Evolutionary conservation across 2,797 vertebrate genomes (phyloP).

Genomic region (Kryptolebias ocellatus): DNA sequence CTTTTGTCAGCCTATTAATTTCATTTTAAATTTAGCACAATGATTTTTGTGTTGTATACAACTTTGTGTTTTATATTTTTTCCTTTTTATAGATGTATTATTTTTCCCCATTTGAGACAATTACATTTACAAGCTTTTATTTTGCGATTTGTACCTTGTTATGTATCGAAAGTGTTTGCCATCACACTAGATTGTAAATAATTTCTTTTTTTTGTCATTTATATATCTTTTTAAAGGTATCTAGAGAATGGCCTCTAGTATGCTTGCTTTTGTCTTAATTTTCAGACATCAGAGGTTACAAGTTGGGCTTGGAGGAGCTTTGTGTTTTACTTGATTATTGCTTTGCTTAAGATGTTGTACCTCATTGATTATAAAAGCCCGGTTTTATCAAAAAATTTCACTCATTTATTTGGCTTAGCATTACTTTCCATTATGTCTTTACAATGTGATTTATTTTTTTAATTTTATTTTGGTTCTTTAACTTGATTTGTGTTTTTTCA

Average conservation of each 20-base stretch:
- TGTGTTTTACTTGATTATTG: conserved; percentile 6
- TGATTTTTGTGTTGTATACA: background rate
- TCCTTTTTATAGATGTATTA: background rate
- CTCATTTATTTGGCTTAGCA: conserved; percentile 3
- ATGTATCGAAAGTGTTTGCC: background rate
- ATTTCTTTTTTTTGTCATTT: background rate
- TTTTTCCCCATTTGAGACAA: too few relatives aligned
- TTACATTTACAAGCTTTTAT: background rate
- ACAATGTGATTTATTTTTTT: background rate
- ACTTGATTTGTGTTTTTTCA: background rate
- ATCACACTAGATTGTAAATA: too few relatives aligned
- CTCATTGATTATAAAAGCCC: conserved; percentile 9
- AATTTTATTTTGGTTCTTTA: background rate
- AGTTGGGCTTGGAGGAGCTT: background rate
- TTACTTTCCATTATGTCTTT: conserved; percentile 16
- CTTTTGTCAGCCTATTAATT: too few relatives aligned
- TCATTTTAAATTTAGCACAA: background rate
- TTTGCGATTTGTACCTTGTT: background rate
- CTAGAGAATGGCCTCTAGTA: background rate
- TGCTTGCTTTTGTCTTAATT: background rate
- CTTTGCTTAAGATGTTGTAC: conserved; percentile 15
- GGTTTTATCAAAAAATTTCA: conserved; percentile 3
- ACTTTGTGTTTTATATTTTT: background rate
- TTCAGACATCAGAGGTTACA: background rate
- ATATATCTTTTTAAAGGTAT: background rate